Percentiles rank a stretch among this genome's conserved stretches.
These are phyloP conservation scores for Melopsittacus undulatus DNA, from an alignment of 2,797 vertebrate species.

Conservation along the genomic window DNA sequence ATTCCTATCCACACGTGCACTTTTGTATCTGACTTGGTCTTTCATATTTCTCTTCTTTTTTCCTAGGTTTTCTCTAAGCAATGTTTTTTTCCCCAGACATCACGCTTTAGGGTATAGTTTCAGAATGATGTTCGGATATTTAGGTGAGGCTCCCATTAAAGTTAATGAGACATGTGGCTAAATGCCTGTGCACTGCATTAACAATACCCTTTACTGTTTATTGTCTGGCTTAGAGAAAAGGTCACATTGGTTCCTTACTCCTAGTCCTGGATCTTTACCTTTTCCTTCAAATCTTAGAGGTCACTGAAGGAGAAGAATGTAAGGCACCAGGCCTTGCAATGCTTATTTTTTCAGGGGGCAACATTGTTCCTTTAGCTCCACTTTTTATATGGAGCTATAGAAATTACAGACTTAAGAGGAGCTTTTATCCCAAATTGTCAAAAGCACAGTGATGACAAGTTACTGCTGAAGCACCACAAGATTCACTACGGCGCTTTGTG, in stretches of 20 bases:
- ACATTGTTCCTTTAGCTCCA: neutral
- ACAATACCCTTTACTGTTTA: conserved; percentile 49
- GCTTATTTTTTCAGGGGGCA: neutral
- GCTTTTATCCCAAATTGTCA: neutral
- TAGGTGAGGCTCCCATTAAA: conserved; percentile 61
- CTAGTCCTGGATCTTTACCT: neutral
- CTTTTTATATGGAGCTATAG: neutral
- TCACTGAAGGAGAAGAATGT: neutral
- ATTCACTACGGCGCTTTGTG: neutral
- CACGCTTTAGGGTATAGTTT: neutral
- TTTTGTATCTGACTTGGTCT: neutral
- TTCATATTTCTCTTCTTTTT: neutral
- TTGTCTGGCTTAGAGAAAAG: conserved; percentile 52
- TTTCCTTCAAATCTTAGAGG: neutral
- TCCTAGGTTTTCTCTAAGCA: neutral
- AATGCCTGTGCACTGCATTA: conserved; percentile 47
- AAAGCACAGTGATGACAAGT: neutral
- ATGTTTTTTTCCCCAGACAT: neutral
- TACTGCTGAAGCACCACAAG: neutral
- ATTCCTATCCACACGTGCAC: neutral
- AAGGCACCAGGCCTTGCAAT: neutral
- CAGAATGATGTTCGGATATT: conserved; percentile 16
- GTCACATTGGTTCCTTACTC: conserved; percentile 42
- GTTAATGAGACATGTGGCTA: conserved; percentile 67
- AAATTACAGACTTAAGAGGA: neutral